Evolutionary conservation across 2,888 invertebrate species (phyloP), one percentile per base, ranked within the genome.

Genomic region (Archaeoteleia sp.): DNA sequence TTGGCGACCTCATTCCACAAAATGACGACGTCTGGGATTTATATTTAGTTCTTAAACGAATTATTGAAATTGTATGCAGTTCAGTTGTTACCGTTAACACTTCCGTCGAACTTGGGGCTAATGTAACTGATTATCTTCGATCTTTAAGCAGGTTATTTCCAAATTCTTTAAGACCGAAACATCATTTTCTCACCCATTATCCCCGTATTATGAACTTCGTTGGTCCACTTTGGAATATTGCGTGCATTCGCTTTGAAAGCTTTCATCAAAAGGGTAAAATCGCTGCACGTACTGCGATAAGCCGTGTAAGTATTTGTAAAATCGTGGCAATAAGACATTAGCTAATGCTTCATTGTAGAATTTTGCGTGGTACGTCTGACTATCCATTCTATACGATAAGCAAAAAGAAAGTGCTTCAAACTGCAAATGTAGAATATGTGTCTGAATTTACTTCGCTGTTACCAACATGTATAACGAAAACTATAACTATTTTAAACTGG

Each of bases 181-280:
- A 66, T 46, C 74, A 71, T 39, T 40, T 71, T 30, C 35, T 68
- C 1, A 17, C 63, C 5, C 72, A 72, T 51, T 72, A 72, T 43
- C 32, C 51, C 0, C 10, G 20, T 4, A 20, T 20, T 20, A 20
- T 20, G 30, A 7, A 30, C 5, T 20, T 20, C 5, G 20, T 20
- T 20, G 9, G 9, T 32, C 32, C 32, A 8, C 10, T 32, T 8
- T 4, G n/a, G 9, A 9, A 32, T 12, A 32, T 32, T 9, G 10
- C 32, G 4, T 9, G 6, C 1, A 32, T 8, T 1, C 7, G 32
- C 1, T 32, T 9, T 9, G 32, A 32, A 32, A 10, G n/a, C 6
- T 12, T 12, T 7, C 10, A 32, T 32, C 8, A 1, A 10, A 13
- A 32, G 9, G 32, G 32, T 10, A 32, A 32, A 32, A 10, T 10